Conservation (phyloP, 2,113 vertebrate species). For the Toxotes jaculatrix region DNA sequence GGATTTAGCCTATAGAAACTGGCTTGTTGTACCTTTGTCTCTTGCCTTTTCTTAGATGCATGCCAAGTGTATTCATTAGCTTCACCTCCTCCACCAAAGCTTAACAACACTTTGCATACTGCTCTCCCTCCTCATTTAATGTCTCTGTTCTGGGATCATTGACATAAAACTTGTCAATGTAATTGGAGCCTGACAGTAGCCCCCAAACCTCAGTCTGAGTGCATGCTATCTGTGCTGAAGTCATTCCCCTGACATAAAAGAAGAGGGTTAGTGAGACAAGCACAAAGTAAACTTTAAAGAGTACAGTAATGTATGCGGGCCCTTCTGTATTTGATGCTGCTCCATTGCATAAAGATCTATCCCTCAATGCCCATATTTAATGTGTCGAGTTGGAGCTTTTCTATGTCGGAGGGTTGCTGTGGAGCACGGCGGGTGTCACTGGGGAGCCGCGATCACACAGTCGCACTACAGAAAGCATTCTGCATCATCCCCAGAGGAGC, state of each 20-base stretch:
- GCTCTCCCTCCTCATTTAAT: conserved; percentile 41
- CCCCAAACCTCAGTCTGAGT: conserved; percentile 31
- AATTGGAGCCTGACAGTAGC: conserved; percentile 46
- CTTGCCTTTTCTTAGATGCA: background rate
- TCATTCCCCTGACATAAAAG: conserved; percentile 44
- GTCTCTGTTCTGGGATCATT: conserved; percentile 34
- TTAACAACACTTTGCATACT: conserved; percentile 14
- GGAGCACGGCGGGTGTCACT: conserved; percentile 46
- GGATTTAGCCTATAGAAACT: conserved; percentile 9
- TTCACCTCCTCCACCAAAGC: conserved; percentile 15
- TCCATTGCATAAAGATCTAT: conserved; percentile 62
- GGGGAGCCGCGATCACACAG: conserved; percentile 73
- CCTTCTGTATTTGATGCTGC: conserved; percentile 57
- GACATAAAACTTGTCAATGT: conserved; percentile 50
- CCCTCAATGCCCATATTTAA: conserved; percentile 66
- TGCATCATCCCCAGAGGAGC: conserved; percentile 50
- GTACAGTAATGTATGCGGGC: conserved; percentile 51
- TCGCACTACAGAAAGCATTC: conserved; percentile 68
- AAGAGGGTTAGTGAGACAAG: conserved; percentile 24
- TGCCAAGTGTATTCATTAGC: conserved; percentile 34
- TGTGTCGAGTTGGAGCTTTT: conserved; percentile 57
- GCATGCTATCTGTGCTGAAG: conserved; percentile 29
- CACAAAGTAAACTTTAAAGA: conserved; percentile 62
- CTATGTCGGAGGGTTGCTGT: conserved; percentile 55
- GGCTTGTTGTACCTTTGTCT: background rate